These are phyloP conservation scores for Chrysomela aeneicollis DNA, from an alignment of 2,888 invertebrate species.

Conservation along the genomic window DNA sequence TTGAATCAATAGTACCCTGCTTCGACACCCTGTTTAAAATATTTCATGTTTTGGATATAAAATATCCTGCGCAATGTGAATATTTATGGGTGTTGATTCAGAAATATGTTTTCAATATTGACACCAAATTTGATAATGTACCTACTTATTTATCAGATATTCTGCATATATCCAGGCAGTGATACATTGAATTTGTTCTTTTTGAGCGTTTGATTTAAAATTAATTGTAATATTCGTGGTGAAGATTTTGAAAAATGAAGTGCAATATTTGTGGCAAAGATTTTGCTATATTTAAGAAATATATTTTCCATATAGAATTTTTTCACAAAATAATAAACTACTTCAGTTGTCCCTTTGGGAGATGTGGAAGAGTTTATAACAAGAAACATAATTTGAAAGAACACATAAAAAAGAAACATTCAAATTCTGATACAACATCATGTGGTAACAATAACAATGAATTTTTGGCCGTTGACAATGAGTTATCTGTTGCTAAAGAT, in stretches of 20 bases:
- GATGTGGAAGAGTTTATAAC: conserved; percentile 15
- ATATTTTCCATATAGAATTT: conserved; percentile 13
- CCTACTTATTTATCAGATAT: conserved; percentile 18
- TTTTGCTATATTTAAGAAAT: conserved; percentile 14
- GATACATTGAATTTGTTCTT: conserved; percentile 2
- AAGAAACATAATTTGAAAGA: conserved; percentile 15
- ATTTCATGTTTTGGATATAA: conserved; percentile 14
- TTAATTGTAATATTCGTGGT: conserved; percentile 14
- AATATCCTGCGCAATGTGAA: conserved; percentile 19
- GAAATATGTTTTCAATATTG: conserved; percentile 17
- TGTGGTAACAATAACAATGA: neutral
- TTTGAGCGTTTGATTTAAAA: neutral
- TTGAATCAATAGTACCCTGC: conserved; percentile 9
- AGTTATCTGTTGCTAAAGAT: conserved; percentile 5
- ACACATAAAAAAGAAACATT: conserved; percentile 14
- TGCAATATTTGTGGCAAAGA: conserved; percentile 15
- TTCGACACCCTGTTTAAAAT: conserved; percentile 18
- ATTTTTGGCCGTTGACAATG: neutral
- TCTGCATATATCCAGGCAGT: conserved; percentile 6
- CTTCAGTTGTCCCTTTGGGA: conserved; percentile 13
- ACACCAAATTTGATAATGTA: conserved; percentile 18
- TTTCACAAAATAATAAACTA: conserved; percentile 11
- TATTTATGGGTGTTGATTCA: conserved; percentile 19
- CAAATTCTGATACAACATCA: conserved; percentile 6
- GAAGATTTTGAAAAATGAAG: conserved; percentile 13